Conservation (phyloP, 1,140 invertebrate genomes). For the Bilobella aurantiaca region DNA sequence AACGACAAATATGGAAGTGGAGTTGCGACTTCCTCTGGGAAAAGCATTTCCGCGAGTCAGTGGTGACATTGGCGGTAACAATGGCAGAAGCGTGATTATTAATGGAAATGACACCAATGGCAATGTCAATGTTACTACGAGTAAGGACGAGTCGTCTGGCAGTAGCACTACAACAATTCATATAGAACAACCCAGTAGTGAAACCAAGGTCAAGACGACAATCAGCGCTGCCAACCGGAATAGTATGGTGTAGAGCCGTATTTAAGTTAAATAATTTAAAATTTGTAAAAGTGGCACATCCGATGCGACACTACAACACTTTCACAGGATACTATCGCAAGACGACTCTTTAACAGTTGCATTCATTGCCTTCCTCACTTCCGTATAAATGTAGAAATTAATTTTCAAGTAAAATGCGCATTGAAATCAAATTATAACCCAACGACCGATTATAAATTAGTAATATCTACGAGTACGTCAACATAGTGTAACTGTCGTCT, state of each 20-base stretch:
- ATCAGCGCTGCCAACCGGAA: neutral
- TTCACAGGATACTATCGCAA: too few species aligned
- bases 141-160: neutral
- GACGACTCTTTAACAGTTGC: too few species aligned
- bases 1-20: conserved; percentile 11
- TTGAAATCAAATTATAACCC: too few species aligned
- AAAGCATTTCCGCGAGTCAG: neutral
- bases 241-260: too few species aligned
- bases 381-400: too few species aligned
- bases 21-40: conserved; percentile 11
- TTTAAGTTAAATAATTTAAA: too few species aligned
- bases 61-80: neutral
- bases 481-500: too few species aligned
- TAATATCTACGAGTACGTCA: too few species aligned
- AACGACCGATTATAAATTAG: too few species aligned
- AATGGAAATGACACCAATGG: conserved; percentile 4
- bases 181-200: neutral
- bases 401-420: too few species aligned
- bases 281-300: too few species aligned
- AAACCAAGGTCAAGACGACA: conserved; percentile 10
- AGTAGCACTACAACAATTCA: neutral
- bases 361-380: too few species aligned
- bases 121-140: neutral
- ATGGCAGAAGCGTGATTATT: neutral
- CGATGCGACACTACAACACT: neutral